These are phyloP conservation scores for Anguilla obscura DNA, from an alignment of 2,797 vertebrate genomes.

Conservation along the genomic window DNA sequence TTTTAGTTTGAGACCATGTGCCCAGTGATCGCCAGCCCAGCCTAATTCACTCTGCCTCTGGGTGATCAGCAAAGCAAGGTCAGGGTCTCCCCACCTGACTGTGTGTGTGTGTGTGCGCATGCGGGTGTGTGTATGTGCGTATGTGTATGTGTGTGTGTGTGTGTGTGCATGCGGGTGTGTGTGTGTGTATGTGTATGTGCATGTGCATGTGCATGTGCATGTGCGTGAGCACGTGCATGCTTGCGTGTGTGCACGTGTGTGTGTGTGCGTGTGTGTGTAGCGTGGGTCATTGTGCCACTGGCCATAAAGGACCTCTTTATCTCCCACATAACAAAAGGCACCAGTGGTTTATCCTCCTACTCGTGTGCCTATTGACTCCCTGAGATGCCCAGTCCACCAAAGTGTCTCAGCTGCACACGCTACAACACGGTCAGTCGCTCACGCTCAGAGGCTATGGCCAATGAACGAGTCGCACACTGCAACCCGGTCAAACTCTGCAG, in stretches of 20 bases:
- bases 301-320: conserved; percentile 52
- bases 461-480: neutral
- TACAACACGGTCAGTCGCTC: neutral
- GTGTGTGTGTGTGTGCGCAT: conserved; percentile 32
- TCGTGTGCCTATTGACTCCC: conserved; percentile 63
- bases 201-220: too few relatives aligned
- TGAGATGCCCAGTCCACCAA: conserved; percentile 26
- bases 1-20: neutral
- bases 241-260: too few relatives aligned
- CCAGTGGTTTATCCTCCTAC: conserved; percentile 57
- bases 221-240: too few relatives aligned
- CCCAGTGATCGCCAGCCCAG: neutral
- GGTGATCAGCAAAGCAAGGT: conserved; percentile 7
- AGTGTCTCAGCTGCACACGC: neutral
- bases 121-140: too few relatives aligned
- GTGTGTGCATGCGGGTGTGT: too few relatives aligned
- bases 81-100: neutral
- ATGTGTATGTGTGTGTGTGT: too few relatives aligned
- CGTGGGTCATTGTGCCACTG: conserved; percentile 56
- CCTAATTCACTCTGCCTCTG: neutral
- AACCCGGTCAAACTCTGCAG: neutral
- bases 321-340: conserved; percentile 55
- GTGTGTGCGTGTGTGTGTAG: neutral
- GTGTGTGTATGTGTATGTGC: too few relatives aligned
- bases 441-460: neutral